Conservation (phyloP, 2,888 invertebrate genomes). For the Erynnis tages region DNA sequence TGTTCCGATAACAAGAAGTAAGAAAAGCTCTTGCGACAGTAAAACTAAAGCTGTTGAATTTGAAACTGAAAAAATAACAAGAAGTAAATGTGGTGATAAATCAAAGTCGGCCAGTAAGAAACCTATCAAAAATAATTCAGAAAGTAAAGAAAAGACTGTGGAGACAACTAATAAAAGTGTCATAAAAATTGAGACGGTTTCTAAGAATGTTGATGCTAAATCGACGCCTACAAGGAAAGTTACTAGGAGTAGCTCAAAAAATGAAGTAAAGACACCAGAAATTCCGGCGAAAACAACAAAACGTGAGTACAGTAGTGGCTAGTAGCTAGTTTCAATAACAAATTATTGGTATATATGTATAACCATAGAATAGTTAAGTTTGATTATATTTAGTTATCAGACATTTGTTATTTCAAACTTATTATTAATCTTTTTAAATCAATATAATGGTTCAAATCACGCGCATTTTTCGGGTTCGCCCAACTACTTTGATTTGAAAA, state of each 20-base stretch:
- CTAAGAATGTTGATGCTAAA: neutral
- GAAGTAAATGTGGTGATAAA: neutral
- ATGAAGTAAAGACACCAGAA: slow-evolving; percentile 42
- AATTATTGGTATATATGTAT: no score
- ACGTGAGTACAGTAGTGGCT: no score
- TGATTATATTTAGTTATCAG: no score
- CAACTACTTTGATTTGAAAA: no score
- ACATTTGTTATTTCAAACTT: no score
- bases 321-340: no score
- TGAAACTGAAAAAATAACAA: slow-evolving; percentile 3
- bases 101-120: slow-evolving; percentile 36
- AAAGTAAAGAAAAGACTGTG: slow-evolving; percentile 25
- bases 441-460: no score
- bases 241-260: slow-evolving; percentile 38
- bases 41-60: slow-evolving; percentile 10
- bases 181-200: neutral
- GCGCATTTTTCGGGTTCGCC: no score
- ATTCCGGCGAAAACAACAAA: slow-evolving; percentile 35
- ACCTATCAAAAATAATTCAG: slow-evolving; percentile 40
- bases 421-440: no score
- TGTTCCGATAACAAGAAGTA: slow-evolving; percentile 13
- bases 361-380: no score
- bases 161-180: no score
- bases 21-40: slow-evolving; percentile 8
- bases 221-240: neutral